These are phyloP conservation scores for Muntiacus reevesi DNA, from an alignment of 2,113 vertebrate species.

Conservation along the genomic window DNA sequence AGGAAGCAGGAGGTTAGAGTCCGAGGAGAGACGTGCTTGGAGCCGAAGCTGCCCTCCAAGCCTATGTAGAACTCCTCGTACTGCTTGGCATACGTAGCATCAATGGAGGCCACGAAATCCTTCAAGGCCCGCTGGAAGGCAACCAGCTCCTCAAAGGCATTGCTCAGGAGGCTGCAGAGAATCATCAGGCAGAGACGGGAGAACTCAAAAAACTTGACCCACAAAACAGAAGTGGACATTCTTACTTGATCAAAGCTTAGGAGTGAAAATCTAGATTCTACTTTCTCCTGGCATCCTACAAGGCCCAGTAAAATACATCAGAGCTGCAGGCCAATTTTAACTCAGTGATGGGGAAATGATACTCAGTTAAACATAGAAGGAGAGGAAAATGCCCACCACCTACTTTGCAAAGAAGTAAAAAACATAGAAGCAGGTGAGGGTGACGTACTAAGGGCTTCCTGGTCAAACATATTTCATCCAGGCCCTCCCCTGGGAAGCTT, in stretches of 20 bases:
- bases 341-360: not conserved
- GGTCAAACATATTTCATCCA: not conserved
- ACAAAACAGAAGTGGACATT: not conserved
- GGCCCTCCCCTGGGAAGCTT: not conserved
- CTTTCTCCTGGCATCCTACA: not conserved
- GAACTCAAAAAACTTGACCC: not conserved
- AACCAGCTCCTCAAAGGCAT: slow-evolving; percentile 91
- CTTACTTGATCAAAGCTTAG: not conserved
- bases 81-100: slow-evolving; percentile 96
- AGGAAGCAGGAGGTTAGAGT: slow-evolving; percentile 93
- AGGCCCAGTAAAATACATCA: not conserved
- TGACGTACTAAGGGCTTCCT: not conserved
- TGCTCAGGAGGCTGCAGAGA: slow-evolving; percentile 88
- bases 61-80: slow-evolving; percentile 95
- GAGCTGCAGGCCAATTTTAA: not conserved
- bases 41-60: slow-evolving; percentile 96
- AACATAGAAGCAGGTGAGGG: not conserved
- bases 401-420: not conserved
- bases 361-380: not conserved
- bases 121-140: slow-evolving; percentile 95
- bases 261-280: not conserved
- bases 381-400: not conserved
- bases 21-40: slow-evolving; percentile 93
- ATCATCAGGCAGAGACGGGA: not conserved
- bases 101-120: slow-evolving; percentile 92